These are phyloP conservation scores for Oophaga pumilio DNA, from an alignment of 2,113 vertebrate genomes.

Conservation along the genomic window DNA sequence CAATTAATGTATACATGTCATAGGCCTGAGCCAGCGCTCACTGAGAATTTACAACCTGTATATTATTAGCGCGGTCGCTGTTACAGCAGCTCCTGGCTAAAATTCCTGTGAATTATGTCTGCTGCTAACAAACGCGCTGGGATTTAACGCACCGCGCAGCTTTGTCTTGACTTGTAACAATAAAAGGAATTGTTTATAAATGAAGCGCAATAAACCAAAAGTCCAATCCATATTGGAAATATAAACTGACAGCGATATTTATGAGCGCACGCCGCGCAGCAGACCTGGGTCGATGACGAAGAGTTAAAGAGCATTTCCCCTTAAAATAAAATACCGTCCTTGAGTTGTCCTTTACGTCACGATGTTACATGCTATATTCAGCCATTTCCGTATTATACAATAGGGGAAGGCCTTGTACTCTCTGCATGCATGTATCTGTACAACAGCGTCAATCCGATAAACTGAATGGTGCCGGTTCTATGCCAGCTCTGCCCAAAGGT, in stretches of 20 bases:
- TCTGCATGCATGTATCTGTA: background rate
- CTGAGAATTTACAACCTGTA: slow-evolving; percentile 57
- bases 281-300: background rate
- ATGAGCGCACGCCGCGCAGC: background rate
- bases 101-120: slow-evolving; percentile 55
- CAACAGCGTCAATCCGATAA: no score
- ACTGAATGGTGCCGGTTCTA: no score
- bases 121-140: slow-evolving; percentile 48
- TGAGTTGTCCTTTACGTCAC: background rate
- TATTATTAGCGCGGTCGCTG: slow-evolving; percentile 57
- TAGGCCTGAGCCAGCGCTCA: slow-evolving; percentile 53
- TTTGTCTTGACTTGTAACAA: slow-evolving; percentile 50
- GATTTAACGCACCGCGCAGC: slow-evolving; percentile 27
- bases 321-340: background rate
- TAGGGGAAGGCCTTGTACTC: background rate
- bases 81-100: slow-evolving; percentile 54
- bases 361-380: background rate
- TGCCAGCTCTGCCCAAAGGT: no score
- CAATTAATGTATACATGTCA: slow-evolving; percentile 60
- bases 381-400: background rate
- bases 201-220: slow-evolving; percentile 38
- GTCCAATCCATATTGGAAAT: slow-evolving; percentile 35
- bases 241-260: slow-evolving; percentile 28
- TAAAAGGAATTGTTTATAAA: slow-evolving; percentile 57
- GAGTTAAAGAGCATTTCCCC: slow-evolving; percentile 2